Evolutionary conservation across 2,113 vertebrate genomes (phyloP).

Genomic region (Gallinago paraguaiae): DNA sequence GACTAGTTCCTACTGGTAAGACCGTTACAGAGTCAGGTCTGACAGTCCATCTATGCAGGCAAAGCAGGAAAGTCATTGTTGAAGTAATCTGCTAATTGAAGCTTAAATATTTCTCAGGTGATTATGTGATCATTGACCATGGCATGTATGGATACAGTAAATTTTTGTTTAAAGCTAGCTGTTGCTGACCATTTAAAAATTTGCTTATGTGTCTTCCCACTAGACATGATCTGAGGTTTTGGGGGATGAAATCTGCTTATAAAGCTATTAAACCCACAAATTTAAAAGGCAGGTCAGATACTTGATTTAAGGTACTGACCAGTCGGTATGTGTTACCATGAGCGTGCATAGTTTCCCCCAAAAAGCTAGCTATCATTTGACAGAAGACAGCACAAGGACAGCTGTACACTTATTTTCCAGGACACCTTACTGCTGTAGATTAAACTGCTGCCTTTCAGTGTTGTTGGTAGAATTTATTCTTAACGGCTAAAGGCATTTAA

Average conservation of each 20-base stretch:
- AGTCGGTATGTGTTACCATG: background rate
- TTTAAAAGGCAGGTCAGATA: background rate
- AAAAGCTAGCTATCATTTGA: background rate
- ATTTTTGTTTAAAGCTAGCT: background rate
- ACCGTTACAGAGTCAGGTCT: background rate
- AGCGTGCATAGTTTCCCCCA: background rate
- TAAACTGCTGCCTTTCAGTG: background rate
- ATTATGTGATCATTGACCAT: background rate
- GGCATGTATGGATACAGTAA: background rate
- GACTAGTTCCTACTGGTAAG: background rate
- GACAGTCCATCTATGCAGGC: fast-evolving
- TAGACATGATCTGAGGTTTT: background rate
- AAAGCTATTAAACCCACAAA: background rate
- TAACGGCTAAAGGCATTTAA: background rate
- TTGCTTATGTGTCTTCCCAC: background rate
- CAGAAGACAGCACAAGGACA: background rate
- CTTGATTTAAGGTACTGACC: background rate
- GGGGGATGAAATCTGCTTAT: background rate
- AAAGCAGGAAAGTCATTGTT: background rate
- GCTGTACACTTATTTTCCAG: background rate
- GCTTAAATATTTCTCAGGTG: background rate
- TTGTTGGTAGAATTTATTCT: background rate
- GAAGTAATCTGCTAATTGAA: background rate
- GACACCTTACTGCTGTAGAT: background rate
- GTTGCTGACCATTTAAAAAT: background rate